Evolutionary conservation across 2,888 invertebrate genomes (phyloP).

Genomic region (Euclidia mi): DNA sequence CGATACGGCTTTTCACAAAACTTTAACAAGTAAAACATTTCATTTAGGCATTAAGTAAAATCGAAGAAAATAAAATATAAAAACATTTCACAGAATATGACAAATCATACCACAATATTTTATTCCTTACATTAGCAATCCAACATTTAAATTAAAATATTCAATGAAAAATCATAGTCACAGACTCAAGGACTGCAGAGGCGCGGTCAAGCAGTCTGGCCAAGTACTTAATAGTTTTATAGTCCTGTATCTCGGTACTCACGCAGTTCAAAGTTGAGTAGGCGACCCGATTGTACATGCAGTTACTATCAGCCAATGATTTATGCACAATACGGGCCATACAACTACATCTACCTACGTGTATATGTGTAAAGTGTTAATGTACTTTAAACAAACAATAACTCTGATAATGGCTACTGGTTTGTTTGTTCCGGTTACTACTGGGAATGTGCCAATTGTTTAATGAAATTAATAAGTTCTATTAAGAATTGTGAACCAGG

Average conservation of each 20-base stretch:
- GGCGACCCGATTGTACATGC: conserved; percentile 51
- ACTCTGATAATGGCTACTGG: conserved; percentile 24
- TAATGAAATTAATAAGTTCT: background rate
- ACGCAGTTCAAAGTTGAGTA: conserved; percentile 55
- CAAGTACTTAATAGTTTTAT: background rate
- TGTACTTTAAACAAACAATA: conserved; percentile 40
- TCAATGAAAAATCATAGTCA: too few relatives aligned
- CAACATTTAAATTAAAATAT: too few relatives aligned
- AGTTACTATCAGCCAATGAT: conserved; percentile 35
- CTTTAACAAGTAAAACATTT: too few relatives aligned
- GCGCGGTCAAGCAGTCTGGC: background rate
- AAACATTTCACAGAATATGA: too few relatives aligned
- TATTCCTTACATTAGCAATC: too few relatives aligned
- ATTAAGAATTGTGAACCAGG: background rate
- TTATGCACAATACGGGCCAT: conserved; percentile 35
- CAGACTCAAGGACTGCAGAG: background rate
- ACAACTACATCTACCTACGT: conserved; percentile 19
- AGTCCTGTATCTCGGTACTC: background rate
- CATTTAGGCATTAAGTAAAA: too few relatives aligned
- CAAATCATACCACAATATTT: too few relatives aligned
- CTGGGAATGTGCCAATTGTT: conserved; percentile 27
- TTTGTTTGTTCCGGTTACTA: conserved; percentile 27
- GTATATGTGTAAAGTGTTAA: conserved; percentile 33
- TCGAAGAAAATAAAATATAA: too few relatives aligned
- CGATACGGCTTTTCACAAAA: too few relatives aligned